Evolutionary conservation across 1,140 invertebrate species (phyloP), one percentile per base, ranked within the genome.

Genomic region (Linepithema humile): DNA sequence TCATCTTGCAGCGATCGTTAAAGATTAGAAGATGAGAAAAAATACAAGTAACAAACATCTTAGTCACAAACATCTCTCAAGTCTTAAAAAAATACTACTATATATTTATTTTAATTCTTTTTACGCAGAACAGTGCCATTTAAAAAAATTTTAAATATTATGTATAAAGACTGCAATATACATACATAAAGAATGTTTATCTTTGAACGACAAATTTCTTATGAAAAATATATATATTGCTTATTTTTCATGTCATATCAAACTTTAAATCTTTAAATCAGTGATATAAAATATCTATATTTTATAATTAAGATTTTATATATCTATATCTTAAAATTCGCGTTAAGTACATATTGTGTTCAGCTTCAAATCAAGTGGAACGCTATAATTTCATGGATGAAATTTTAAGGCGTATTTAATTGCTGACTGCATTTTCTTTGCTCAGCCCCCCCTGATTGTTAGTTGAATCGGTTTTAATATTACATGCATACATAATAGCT

Each of bases 391-490:
- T 73, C 17, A 43, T 59, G 23, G 26, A n/a, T 48, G 62, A 82
- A 45, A 82, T 50, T 70, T 86, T 84, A 86, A 87, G 64, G 64
- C 32, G 29, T 75, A 55, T 86, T 82, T 86, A 87, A 77, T 86
- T 77, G 64, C 15, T 26, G 60, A 26, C 23, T 43, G 35, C 62
- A n/a, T n/a, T n/a, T n/a, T n/a, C n/a, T n/a, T n/a, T n/a, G n/a
- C n/a, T n/a, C n/a, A n/a, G n/a, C n/a, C n/a, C n/a, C n/a, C n/a
- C n/a, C n/a, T n/a, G n/a, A n/a, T n/a, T n/a, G n/a, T n/a, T n/a
- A n/a, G n/a, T n/a, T n/a, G n/a, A 88, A 87, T 69, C 86, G 85
- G 85, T 88, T 87, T 59, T 75, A 48, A 73, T 72, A 59, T 74
- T 86, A 43, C 57, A 65, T 26, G 48, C 29, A 48, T 43, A 1